These are phyloP conservation scores for Thaumatotibia leucotreta DNA, from an alignment of 1,140 invertebrate species.

Conservation along the genomic window DNA sequence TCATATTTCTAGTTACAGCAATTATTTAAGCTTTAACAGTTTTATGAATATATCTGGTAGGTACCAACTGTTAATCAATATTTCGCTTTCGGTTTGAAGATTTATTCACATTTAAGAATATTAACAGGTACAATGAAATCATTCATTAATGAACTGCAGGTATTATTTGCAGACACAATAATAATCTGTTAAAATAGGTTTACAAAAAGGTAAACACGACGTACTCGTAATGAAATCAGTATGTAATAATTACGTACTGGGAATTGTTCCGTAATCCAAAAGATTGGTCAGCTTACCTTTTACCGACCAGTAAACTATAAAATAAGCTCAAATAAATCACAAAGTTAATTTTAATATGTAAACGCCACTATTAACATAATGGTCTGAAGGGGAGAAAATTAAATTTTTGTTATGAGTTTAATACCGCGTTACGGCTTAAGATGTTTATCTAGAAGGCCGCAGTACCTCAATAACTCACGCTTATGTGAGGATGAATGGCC, in stretches of 20 bases:
- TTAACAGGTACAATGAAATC: too few relatives aligned
- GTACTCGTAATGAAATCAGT: too few relatives aligned
- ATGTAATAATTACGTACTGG: neutral
- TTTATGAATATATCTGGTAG: too few relatives aligned
- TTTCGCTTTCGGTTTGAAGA: too few relatives aligned
- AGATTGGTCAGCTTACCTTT: neutral
- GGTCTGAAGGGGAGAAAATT: slow-evolving; percentile 12
- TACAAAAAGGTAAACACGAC: too few relatives aligned
- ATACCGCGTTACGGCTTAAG: slow-evolving; percentile 18
- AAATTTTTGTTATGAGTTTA: slow-evolving; percentile 16
- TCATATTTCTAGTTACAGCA: too few relatives aligned
- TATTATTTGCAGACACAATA: too few relatives aligned
- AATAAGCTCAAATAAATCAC: neutral
- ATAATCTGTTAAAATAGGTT: too few relatives aligned
- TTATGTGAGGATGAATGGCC: slow-evolving; percentile 60
- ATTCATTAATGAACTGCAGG: too few relatives aligned
- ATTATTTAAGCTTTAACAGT: too few relatives aligned
- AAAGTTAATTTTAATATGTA: slow-evolving; percentile 9
- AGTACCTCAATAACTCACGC: slow-evolving; percentile 45
- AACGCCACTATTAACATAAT: slow-evolving; percentile 14
- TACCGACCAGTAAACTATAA: neutral
- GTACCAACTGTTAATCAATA: too few relatives aligned
- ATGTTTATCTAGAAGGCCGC: slow-evolving; percentile 45
- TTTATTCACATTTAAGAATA: too few relatives aligned
- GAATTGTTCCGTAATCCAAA: neutral